Evolutionary conservation across 1,140 invertebrate genomes (phyloP).

Genomic region (Listronotus bonariensis): DNA sequence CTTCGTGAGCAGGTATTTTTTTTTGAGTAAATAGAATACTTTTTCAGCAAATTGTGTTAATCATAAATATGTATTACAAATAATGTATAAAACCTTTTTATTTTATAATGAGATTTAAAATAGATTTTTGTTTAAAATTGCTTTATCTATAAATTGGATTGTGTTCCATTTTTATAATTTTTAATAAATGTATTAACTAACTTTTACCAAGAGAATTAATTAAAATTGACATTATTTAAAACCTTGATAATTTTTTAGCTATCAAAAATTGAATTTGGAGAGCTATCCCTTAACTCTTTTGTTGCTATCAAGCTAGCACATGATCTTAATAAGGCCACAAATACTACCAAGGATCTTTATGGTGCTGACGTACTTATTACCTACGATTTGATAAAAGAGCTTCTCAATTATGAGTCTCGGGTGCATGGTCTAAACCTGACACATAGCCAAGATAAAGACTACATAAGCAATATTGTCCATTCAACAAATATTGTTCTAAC

Average conservation of each 20-base stretch:
- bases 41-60: constrained; percentile 5
- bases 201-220: no score
- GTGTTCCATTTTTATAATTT: no score
- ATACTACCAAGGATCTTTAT: constrained; percentile 70
- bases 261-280: constrained; percentile 74
- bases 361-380: constrained; percentile 86
- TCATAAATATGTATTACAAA: no score
- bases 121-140: no score
- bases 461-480: constrained; percentile 82
- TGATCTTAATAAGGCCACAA: constrained; percentile 73
- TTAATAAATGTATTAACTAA: no score
- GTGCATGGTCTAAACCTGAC: constrained; percentile 88
- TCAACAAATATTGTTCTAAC: constrained; percentile 78
- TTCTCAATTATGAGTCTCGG: constrained; percentile 79
- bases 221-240: no score
- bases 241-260: constrained; percentile 57
- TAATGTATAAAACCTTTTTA: no score
- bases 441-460: constrained; percentile 94
- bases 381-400: constrained; percentile 73
- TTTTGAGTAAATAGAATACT: neutral
- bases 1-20: constrained; percentile 74
- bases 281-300: constrained; percentile 83
- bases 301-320: constrained; percentile 83
- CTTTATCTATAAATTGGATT: no score
- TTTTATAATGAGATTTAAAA: no score